These are phyloP conservation scores for Habrosyne pyritoides DNA, from an alignment of 2,888 invertebrate genomes.

Conservation along the genomic window DNA sequence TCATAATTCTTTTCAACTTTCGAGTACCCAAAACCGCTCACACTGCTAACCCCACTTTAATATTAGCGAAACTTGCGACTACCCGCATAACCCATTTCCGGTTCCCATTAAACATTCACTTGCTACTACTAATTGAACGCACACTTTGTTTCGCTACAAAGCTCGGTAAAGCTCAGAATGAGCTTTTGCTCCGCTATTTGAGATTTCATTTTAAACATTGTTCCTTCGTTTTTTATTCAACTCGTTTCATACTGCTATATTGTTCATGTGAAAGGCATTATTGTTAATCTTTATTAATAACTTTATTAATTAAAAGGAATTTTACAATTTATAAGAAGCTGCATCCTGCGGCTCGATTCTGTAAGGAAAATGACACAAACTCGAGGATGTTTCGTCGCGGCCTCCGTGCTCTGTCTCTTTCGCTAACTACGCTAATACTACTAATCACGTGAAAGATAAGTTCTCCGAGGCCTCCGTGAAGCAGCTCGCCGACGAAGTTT, in stretches of 20 bases:
- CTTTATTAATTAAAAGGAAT: too few species aligned
- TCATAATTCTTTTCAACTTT: background rate
- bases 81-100: slow-evolving; percentile 32
- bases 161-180: background rate
- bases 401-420: too few species aligned
- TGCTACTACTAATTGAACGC: slow-evolving; percentile 23
- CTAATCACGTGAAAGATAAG: too few species aligned
- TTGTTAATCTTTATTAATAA: too few species aligned
- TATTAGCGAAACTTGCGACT: slow-evolving; percentile 16
- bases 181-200: background rate
- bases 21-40: slow-evolving; percentile 6
- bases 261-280: background rate
- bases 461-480: too few species aligned
- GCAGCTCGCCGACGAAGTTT: too few species aligned
- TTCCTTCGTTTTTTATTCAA: too few species aligned
- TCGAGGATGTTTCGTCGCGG: too few species aligned
- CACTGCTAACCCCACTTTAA: slow-evolving; percentile 7
- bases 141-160: slow-evolving; percentile 9
- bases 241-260: background rate
- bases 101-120: slow-evolving; percentile 34
- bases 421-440: too few species aligned
- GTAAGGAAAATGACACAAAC: too few species aligned
- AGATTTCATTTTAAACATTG: background rate
- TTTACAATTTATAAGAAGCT: too few species aligned
- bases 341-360: too few species aligned